Conservation (phyloP, 2,113 vertebrate genomes). For the Aspidoscelis tigris region DNA sequence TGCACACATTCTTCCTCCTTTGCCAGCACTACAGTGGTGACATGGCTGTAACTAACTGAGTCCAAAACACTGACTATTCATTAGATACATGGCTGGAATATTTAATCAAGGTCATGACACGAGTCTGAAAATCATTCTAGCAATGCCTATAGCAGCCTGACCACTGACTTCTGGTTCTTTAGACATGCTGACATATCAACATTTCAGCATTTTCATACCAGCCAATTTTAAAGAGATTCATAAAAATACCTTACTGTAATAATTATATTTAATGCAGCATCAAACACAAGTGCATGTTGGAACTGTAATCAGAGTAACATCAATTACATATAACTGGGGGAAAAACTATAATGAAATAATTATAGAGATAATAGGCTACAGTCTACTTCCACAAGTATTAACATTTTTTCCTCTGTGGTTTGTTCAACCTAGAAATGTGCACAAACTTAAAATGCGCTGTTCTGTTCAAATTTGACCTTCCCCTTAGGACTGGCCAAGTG, state of each 20-base stretch:
- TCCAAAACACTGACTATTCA: constrained; percentile 22
- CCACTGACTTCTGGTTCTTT: constrained; percentile 13
- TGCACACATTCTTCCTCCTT: neutral
- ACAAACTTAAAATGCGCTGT: neutral
- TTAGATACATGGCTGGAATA: constrained; percentile 26
- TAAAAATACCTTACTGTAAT: neutral
- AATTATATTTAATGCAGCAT: neutral
- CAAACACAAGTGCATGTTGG: neutral
- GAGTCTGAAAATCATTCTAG: constrained; percentile 10
- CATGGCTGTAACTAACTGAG: constrained; percentile 13
- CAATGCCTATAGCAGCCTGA: constrained; percentile 7
- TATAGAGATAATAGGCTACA: neutral
- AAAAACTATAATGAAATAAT: constrained; percentile 7
- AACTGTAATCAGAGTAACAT: neutral
- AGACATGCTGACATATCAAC: constrained; percentile 9
- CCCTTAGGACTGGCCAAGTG: too few species aligned
- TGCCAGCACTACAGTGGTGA: neutral
- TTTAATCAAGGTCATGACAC: constrained; percentile 23
- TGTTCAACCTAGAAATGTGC: neutral
- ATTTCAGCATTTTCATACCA: neutral
- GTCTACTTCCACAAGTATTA: neutral
- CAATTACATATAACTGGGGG: neutral
- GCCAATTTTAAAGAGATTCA: neutral
- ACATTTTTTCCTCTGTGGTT: neutral
- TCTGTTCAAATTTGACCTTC: too few species aligned